Percentiles rank a stretch among this genome's conserved stretches.
These are phyloP conservation scores for Scaptodrosophila latifasciaeformis DNA, from an alignment of 2,888 invertebrate species.

Conservation along the genomic window DNA sequence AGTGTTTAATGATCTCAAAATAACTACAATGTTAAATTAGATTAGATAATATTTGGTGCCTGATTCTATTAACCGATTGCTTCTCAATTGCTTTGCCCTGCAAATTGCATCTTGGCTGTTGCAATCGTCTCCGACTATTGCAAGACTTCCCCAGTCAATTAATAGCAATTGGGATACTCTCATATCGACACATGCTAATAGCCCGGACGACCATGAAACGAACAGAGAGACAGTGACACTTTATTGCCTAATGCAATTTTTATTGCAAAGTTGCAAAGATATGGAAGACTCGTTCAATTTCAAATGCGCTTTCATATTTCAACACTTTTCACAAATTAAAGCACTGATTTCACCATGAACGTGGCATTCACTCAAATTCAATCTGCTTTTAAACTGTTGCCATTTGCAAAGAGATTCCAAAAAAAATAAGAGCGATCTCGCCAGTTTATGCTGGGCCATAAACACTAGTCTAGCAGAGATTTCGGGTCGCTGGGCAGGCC, in stretches of 20 bases:
- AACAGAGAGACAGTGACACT: too few species aligned
- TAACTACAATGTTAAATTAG: background rate
- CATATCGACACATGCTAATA: constrained; percentile 1
- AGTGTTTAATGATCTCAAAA: too few species aligned
- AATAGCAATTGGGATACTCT: constrained; percentile 40
- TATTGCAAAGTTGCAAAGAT: background rate
- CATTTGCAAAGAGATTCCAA: too few species aligned
- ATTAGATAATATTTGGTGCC: background rate
- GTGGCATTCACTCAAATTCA: too few species aligned
- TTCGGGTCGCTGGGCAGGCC: background rate
- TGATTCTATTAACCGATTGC: background rate
- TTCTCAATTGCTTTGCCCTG: constrained; percentile 42
- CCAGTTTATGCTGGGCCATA: background rate
- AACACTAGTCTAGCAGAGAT: background rate
- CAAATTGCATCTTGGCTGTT: constrained; percentile 41
- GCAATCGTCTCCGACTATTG: constrained; percentile 54
- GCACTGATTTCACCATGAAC: too few species aligned
- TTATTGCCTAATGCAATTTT: too few species aligned
- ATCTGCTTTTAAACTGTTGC: too few species aligned
- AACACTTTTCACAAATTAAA: too few species aligned
- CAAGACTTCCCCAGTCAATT: constrained; percentile 48
- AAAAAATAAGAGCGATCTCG: background rate
- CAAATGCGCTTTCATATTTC: too few species aligned
- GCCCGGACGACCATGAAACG: background rate
- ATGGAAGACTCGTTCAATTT: constrained; percentile 48